Evolutionary conservation across 2,113 vertebrate species (phyloP).

Genomic region (Geococcyx californianus): DNA sequence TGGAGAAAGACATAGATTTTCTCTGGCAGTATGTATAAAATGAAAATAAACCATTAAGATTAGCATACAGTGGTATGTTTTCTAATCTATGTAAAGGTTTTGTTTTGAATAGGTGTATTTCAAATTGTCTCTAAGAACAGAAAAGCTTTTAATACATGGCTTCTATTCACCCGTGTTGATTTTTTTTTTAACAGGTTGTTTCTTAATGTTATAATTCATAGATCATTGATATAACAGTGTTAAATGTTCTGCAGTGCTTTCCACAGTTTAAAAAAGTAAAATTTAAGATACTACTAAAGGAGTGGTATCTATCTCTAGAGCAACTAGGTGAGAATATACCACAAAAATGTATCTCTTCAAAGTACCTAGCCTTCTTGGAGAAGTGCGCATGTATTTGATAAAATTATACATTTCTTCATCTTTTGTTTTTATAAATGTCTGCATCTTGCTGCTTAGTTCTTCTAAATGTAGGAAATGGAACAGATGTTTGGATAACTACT

Average conservation of each 20-base stretch:
- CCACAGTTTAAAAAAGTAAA: slow-evolving; percentile 15
- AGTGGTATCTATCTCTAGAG: slow-evolving; percentile 31
- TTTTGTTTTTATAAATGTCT: slow-evolving; percentile 69
- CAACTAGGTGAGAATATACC: slow-evolving; percentile 55
- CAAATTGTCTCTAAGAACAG: background rate
- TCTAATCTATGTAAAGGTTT: background rate
- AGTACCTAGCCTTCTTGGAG: slow-evolving; percentile 10
- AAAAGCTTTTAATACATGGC: background rate
- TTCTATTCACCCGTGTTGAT: background rate
- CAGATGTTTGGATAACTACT: slow-evolving; percentile 73
- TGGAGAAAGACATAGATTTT: background rate
- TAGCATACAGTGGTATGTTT: background rate
- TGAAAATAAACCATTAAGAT: background rate
- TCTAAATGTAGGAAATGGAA: slow-evolving; percentile 66
- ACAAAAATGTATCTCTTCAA: background rate
- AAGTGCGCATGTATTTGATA: slow-evolving; percentile 34
- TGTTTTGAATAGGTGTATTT: slow-evolving; percentile 1
- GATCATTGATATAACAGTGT: background rate
- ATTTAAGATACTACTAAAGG: slow-evolving; percentile 3
- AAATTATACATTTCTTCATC: slow-evolving; percentile 38
- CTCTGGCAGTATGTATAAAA: background rate
- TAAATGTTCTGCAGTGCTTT: background rate
- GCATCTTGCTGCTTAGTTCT: slow-evolving; percentile 62
- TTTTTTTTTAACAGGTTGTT: background rate
- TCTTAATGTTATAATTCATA: background rate